Conservation (phyloP, 2,888 invertebrate genomes). For the Synergus japonicus region DNA sequence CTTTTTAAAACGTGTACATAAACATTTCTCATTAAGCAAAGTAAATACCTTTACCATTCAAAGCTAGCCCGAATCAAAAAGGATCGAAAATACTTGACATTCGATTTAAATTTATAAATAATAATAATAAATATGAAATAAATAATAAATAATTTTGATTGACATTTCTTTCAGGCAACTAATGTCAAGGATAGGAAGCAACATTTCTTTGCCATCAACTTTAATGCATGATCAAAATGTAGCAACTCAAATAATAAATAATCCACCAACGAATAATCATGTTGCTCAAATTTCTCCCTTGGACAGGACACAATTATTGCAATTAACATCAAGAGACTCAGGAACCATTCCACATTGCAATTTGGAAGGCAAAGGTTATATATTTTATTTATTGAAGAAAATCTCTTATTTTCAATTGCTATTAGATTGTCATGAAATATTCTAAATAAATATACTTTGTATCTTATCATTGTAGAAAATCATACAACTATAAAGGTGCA, state of each 20-base stretch:
- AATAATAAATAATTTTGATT: background rate
- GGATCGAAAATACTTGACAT: background rate
- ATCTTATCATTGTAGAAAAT: background rate
- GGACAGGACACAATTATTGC: conserved; percentile 52
- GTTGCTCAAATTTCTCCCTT: conserved; percentile 39
- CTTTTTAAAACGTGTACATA: background rate
- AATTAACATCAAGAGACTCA: conserved; percentile 67
- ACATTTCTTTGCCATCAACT: conserved; percentile 72
- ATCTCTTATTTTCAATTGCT: background rate
- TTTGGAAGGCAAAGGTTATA: conserved; percentile 61
- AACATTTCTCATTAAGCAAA: background rate
- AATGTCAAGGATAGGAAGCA: conserved; percentile 71
- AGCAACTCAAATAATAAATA: conserved; percentile 50
- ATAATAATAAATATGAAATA: too few relatives aligned
- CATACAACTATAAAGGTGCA: background rate
- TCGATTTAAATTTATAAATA: background rate
- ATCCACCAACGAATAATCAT: conserved; percentile 38
- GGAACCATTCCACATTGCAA: conserved; percentile 61
- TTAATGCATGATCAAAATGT: conserved; percentile 68
- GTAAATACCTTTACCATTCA: conserved; percentile 34
- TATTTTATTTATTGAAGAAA: conserved; percentile 45
- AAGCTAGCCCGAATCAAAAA: conserved; percentile 1
- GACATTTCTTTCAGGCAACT: conserved; percentile 60
- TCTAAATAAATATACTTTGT: background rate
- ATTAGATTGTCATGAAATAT: background rate